Evolutionary conservation across 1,140 invertebrate genomes (phyloP).

Genomic region (Drosophila melanogaster): DNA sequence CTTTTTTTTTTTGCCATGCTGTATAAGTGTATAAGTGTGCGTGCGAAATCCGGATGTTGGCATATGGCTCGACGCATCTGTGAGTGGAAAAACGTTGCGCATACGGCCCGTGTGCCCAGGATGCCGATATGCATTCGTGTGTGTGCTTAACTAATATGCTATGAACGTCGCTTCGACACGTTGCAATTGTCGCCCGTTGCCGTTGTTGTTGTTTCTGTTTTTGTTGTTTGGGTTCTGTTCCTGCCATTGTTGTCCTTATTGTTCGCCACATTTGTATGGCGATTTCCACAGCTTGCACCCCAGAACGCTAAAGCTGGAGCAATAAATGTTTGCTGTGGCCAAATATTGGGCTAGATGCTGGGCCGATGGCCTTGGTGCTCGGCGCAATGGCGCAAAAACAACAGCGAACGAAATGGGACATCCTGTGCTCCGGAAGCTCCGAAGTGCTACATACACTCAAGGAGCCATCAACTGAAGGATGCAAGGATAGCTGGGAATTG

Average conservation of each 20-base stretch:
- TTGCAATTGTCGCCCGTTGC: slow-evolving; percentile 63
- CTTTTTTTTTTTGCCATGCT: background rate
- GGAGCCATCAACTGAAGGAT: slow-evolving; percentile 12
- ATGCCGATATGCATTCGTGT: slow-evolving; percentile 5
- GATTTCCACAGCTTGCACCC: slow-evolving; percentile 23
- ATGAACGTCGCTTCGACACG: slow-evolving; percentile 59
- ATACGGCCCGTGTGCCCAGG: slow-evolving; percentile 47
- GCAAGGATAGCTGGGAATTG: slow-evolving; percentile 11
- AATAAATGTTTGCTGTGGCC: slow-evolving; percentile 56
- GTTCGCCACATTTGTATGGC: slow-evolving; percentile 48
- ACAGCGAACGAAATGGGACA: slow-evolving; percentile 12
- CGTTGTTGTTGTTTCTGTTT: slow-evolving; percentile 9
- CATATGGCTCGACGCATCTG: slow-evolving; percentile 55
- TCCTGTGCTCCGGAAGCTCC: slow-evolving; percentile 14
- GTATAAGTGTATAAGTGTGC: slow-evolving; percentile 24
- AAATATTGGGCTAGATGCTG: slow-evolving; percentile 30
- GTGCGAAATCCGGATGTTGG: slow-evolving; percentile 55
- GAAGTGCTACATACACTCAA: slow-evolving; percentile 33
- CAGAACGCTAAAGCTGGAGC: slow-evolving; percentile 13
- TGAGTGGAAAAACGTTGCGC: slow-evolving; percentile 48
- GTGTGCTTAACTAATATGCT: slow-evolving; percentile 68
- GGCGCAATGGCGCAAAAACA: background rate
- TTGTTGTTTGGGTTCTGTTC: slow-evolving; percentile 10
- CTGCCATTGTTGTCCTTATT: slow-evolving; percentile 35
- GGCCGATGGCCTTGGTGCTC: slow-evolving; percentile 18